Conservation (phyloP, 2,888 invertebrate species). For the Phlogophora meticulosa region DNA sequence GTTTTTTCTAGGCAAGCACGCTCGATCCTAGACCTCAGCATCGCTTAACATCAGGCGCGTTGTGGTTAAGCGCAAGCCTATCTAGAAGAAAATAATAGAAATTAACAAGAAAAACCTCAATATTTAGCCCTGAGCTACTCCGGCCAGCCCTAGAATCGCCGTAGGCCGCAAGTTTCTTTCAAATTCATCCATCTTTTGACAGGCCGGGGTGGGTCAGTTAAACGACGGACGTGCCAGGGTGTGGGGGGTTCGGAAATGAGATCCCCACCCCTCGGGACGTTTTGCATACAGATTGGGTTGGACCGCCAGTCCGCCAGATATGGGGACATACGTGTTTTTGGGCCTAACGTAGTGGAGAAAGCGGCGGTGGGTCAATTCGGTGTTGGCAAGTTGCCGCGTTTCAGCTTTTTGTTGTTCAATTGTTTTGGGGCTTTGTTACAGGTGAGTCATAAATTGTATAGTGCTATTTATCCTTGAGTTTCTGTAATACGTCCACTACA, state of each 20-base stretch:
- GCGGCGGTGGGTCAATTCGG: constrained; percentile 37
- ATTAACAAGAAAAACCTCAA: no score
- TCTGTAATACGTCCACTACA: no score
- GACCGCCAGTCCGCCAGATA: constrained; percentile 55
- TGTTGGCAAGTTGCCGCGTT: constrained; percentile 51
- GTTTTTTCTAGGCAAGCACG: no score
- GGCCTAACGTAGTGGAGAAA: constrained; percentile 31
- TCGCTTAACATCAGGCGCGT: no score
- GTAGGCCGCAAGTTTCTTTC: constrained; percentile 66
- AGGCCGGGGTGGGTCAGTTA: constrained; percentile 66
- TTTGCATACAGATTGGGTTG: constrained; percentile 76
- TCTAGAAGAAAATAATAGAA: no score
- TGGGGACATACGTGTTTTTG: constrained; percentile 66
- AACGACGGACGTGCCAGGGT: constrained; percentile 61
- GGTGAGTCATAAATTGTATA: constrained; percentile 9
- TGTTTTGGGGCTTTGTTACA: constrained; percentile 18
- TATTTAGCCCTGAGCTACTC: background rate
- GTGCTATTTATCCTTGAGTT: background rate
- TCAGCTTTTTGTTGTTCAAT: constrained; percentile 28
- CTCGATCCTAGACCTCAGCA: no score
- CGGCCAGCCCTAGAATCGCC: constrained; percentile 55
- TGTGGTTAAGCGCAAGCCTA: no score
- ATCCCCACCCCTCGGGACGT: constrained; percentile 67
- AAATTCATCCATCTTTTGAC: constrained; percentile 73
- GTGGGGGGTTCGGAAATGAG: constrained; percentile 67